Conservation (phyloP, 1,140 invertebrate genomes). For the Tetramorium parvispinum region DNA sequence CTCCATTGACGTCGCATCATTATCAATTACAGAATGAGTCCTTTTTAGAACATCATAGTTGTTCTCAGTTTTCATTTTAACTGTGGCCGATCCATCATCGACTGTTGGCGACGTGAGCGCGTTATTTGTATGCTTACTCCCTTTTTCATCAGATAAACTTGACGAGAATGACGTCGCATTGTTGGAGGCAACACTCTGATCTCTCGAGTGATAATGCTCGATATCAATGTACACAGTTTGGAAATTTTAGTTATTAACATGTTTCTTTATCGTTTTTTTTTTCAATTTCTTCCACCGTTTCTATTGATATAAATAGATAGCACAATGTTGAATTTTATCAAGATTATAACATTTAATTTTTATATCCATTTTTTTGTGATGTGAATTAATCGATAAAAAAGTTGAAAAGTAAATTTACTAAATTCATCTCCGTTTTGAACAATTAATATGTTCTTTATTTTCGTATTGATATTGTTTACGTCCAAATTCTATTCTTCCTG, state of each 20-base stretch:
- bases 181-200: constrained; percentile 32
- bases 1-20: constrained; percentile 36
- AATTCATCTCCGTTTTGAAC: background rate
- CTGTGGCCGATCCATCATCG: constrained; percentile 37
- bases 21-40: constrained; percentile 21
- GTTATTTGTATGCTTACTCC: constrained; percentile 27
- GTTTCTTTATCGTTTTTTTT: background rate
- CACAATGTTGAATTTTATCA: background rate
- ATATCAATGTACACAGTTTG: constrained; percentile 25
- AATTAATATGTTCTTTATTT: background rate
- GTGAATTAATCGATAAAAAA: background rate
- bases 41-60: background rate
- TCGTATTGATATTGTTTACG: background rate
- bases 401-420: background rate
- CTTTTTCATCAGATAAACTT: constrained; percentile 40
- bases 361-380: background rate
- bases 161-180: constrained; percentile 36
- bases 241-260: constrained; percentile 36
- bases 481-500: background rate
- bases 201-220: constrained; percentile 22
- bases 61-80: constrained; percentile 29
- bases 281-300: background rate
- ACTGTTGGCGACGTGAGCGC: constrained; percentile 1
- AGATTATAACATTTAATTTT: background rate
- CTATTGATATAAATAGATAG: background rate